Base-by-base conservation (phyloP, 1,140 invertebrate species). In the Acyrthosiphon pisum region DNA sequence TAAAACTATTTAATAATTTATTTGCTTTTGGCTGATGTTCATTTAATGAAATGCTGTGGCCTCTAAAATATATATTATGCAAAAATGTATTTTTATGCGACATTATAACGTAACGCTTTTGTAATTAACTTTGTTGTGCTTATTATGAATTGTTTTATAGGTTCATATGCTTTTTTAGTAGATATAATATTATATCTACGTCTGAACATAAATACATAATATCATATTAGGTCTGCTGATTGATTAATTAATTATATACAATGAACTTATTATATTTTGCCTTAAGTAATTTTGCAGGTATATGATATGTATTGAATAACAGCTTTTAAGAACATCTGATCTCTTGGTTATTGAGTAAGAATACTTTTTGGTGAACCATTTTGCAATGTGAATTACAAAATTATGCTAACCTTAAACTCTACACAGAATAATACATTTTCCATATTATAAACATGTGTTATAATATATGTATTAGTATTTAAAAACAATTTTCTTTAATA, bases 311-410 rank as follows among this genome's bases (percentile, higher is more conserved):
- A 86, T 88, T 48, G n/a, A 76, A 2, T n/a, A 48, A 35, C 44
- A 35, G 35, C 48, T 88, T 90, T n/a, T 44, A 37, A 26, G 37
- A 68, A 30, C 37, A 18, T 90, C 1, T 9, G 26, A 68, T 60
- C 23, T 60, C 35, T 90, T 60, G 53, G n/a, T 53, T 53, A 53
- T 89, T 90, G 37, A 90, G 89, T 90, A 90, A 90, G 89, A 90
- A 90, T 41, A 90, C 8, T 60, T 60, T 68, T 60, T 68, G 6
- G 56, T 68, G 37, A 44, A 90, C 22, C 23, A 44, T 60, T 60
- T 60, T 41, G 20, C 26, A 44, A 18, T 68, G n/a, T 90, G 7
- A 60, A 68, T 30, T 60, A 18, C n/a, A 68, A 76, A 18, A 76
- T n/a, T 68, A 60, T 44, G n/a, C 37, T 90, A 90, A 68, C 53